These are phyloP conservation scores for Tetramorium simillimum DNA, from an alignment of 1,140 invertebrate genomes.

Conservation along the genomic window DNA sequence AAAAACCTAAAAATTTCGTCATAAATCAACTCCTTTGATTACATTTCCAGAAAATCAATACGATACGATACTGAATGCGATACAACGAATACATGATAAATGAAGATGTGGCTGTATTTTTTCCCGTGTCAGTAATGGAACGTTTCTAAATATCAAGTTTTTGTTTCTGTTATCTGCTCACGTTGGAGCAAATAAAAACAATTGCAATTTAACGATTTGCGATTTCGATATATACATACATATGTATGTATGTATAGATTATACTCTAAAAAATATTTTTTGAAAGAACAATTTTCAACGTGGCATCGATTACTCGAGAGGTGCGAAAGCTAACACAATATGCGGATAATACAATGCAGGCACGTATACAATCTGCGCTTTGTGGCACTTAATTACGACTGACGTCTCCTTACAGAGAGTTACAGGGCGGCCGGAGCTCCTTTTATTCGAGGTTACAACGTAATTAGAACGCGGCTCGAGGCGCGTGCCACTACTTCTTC, in stretches of 20 bases:
- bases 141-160: neutral
- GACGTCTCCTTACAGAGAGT: constrained; percentile 49
- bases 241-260: neutral
- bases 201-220: neutral
- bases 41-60: neutral
- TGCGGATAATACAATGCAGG: constrained; percentile 20
- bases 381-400: constrained; percentile 67
- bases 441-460: constrained; percentile 62
- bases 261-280: neutral
- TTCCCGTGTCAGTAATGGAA: neutral
- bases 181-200: neutral
- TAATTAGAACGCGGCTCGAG: constrained; percentile 74
- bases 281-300: neutral
- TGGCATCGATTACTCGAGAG: neutral
- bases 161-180: neutral
- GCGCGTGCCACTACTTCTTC: neutral
- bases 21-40: neutral
- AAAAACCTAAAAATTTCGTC: neutral
- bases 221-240: neutral
- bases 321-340: constrained; percentile 4
- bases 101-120: neutral
- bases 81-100: neutral
- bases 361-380: constrained; percentile 22
- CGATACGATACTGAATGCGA: neutral
- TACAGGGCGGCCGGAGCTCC: constrained; percentile 54